These are phyloP conservation scores for Pseudomyrmex dendroicus DNA, from an alignment of 1,140 invertebrate species.

Conservation along the genomic window DNA sequence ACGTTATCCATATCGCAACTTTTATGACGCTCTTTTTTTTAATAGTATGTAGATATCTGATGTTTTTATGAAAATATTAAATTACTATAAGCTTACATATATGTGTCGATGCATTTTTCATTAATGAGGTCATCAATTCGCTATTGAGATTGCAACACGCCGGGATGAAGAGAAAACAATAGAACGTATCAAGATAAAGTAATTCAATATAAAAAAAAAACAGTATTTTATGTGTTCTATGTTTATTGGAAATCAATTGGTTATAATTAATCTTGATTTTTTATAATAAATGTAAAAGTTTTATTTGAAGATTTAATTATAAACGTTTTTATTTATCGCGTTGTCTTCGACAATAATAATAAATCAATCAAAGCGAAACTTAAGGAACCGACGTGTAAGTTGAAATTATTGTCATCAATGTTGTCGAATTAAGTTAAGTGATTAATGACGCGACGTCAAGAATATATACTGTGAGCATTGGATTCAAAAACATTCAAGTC, in stretches of 20 bases:
- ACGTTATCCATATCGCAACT: neutral
- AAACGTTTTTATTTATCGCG: too few species aligned
- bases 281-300: too few species aligned
- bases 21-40: slow-evolving; percentile 7
- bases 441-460: slow-evolving; percentile 8
- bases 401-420: slow-evolving; percentile 70
- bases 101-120: slow-evolving; percentile 22
- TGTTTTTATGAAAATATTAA: slow-evolving; percentile 50
- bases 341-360: neutral
- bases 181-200: neutral
- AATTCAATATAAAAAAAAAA: neutral
- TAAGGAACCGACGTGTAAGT: slow-evolving; percentile 49
- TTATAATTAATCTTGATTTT: too few species aligned
- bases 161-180: neutral
- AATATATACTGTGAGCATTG: neutral
- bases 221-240: neutral
- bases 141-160: slow-evolving; percentile 25
- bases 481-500: slow-evolving; percentile 26
- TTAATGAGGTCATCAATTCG: slow-evolving; percentile 28
- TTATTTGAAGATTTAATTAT: too few species aligned
- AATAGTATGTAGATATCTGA: slow-evolving; percentile 31
- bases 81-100: slow-evolving; percentile 36
- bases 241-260: too few species aligned
- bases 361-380: neutral
- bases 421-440: slow-evolving; percentile 55